Percentiles rank a stretch among this genome's conserved stretches.
phyloP scores from a whole-genome alignment of 2,888 invertebrate species.

The Drosophila tanythrix region DNA sequence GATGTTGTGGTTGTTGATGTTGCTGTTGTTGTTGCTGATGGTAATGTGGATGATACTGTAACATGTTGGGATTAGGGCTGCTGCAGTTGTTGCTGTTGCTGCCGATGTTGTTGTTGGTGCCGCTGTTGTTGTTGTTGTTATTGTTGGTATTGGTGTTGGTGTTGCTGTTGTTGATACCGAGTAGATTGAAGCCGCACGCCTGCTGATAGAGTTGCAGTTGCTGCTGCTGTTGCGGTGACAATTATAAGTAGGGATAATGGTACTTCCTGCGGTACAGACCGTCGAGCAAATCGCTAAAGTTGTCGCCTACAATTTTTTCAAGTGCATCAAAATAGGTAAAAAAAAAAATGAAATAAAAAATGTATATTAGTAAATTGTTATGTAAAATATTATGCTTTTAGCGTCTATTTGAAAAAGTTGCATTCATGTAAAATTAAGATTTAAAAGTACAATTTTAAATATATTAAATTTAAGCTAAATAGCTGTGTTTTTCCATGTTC shows the following conservation, averaged over 20 bases:
- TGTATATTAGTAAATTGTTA: conserved; percentile 44
- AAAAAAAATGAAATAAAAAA: conserved; percentile 25
- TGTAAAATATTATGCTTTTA: not conserved
- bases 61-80: conserved; percentile 30
- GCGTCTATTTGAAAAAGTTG: conserved; percentile 54
- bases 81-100: conserved; percentile 40
- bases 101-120: conserved; percentile 34
- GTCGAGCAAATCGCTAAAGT: conserved; percentile 84
- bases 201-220: conserved; percentile 74
- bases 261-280: conserved; percentile 85
- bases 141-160: conserved; percentile 30
- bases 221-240: conserved; percentile 81
- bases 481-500: conserved; percentile 13
- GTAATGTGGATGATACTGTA: conserved; percentile 21
- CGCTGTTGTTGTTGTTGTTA: conserved; percentile 64
- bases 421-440: conserved; percentile 17
- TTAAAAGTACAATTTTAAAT: not conserved
- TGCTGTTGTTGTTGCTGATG: conserved; percentile 35
- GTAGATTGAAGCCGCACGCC: conserved; percentile 66
- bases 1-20: not conserved
- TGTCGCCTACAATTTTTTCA: conserved; percentile 70
- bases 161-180: conserved; percentile 39
- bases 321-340: conserved; percentile 32
- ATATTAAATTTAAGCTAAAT: conserved; percentile 41
- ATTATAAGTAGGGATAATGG: conserved; percentile 85